Evolutionary conservation across 2,888 invertebrate genomes (phyloP).

Genomic region (Myopa tessellatipennis): DNA sequence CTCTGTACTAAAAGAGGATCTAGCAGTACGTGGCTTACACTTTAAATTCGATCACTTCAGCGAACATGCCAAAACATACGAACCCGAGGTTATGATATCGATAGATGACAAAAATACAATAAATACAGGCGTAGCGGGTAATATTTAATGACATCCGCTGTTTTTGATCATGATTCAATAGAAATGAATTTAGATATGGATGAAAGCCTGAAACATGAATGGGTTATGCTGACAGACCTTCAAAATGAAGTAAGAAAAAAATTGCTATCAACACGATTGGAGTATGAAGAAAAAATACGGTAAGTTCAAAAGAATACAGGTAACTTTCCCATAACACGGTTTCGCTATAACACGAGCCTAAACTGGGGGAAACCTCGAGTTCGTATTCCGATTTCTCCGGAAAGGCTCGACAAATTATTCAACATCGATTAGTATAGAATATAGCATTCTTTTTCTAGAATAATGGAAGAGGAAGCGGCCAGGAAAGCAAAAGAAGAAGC

Average conservation of each 20-base stretch:
- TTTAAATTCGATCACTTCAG: conserved; percentile 58
- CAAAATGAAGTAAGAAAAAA: conserved; percentile 49
- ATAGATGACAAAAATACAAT: conserved; percentile 39
- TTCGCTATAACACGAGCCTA: too few relatives aligned
- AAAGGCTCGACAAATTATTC: too few relatives aligned
- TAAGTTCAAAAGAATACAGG: conserved; percentile 34
- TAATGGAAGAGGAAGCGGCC: conserved; percentile 44
- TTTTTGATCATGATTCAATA: not conserved
- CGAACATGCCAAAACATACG: conserved; percentile 54
- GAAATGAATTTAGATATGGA: conserved; percentile 47
- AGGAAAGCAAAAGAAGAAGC: conserved; percentile 23
- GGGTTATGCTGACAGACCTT: conserved; percentile 54
- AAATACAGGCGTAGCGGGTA: conserved; percentile 48
- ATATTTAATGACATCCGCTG: not conserved
- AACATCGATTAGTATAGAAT: not conserved
- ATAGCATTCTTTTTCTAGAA: conserved; percentile 31
- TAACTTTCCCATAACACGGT: too few relatives aligned
- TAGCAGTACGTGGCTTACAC: conserved; percentile 59
- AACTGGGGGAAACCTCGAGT: too few relatives aligned
- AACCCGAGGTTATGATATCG: conserved; percentile 36
- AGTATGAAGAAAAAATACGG: conserved; percentile 54
- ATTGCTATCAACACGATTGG: conserved; percentile 49
- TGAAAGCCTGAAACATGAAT: conserved; percentile 54
- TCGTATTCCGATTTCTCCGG: too few relatives aligned
- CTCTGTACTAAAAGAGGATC: conserved; percentile 54